Conservation (phyloP, 1,140 invertebrate species). For the Drosophila funebris region DNA sequence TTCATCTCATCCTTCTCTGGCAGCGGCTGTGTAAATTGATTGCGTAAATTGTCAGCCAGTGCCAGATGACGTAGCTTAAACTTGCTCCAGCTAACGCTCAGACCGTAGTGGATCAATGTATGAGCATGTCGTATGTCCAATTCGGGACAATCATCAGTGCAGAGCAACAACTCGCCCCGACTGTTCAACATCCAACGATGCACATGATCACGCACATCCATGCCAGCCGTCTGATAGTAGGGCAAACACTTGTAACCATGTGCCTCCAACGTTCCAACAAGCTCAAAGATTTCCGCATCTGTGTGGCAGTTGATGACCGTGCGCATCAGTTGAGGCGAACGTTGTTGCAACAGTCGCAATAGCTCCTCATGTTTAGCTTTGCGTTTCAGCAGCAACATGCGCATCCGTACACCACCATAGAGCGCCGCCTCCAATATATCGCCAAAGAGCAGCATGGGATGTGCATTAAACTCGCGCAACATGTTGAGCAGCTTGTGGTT, state of each 20-base stretch:
- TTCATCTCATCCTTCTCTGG: background rate
- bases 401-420: conserved; percentile 37
- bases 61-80: conserved; percentile 54
- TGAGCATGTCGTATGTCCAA: conserved; percentile 44
- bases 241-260: conserved; percentile 37
- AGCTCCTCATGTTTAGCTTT: conserved; percentile 19
- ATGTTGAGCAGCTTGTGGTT: background rate
- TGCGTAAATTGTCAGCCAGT: conserved; percentile 26
- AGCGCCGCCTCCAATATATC: conserved; percentile 59
- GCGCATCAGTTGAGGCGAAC: conserved; percentile 29
- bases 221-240: conserved; percentile 44
- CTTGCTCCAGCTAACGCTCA: conserved; percentile 49
- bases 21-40: background rate
- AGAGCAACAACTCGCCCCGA: conserved; percentile 28
- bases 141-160: conserved; percentile 63
- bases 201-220: conserved; percentile 21
- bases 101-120: conserved; percentile 47
- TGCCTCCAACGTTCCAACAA: background rate
- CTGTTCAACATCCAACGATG: conserved; percentile 23
- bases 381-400: background rate
- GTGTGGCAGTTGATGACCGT: conserved; percentile 49
- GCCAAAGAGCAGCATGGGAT: conserved; percentile 49
- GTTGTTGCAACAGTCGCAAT: conserved; percentile 11
- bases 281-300: conserved; percentile 33
- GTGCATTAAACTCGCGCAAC: conserved; percentile 5